phyloP scores from a whole-genome alignment of 2,797 vertebrate species.

The Lepilemur ruficaudatus region DNA sequence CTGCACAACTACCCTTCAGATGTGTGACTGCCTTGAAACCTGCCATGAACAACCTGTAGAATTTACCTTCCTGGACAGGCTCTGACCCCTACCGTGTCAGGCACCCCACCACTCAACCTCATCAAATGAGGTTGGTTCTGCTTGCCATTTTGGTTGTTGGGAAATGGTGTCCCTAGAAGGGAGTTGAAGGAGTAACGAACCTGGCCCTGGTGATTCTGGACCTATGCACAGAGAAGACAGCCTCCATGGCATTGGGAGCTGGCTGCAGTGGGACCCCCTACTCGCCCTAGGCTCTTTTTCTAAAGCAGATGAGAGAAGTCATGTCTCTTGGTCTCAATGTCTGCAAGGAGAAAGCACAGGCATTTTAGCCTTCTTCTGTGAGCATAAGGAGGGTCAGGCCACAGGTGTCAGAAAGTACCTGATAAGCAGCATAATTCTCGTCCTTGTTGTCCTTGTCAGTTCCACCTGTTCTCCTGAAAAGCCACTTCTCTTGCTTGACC shows the following conservation, averaged over 20 bases:
- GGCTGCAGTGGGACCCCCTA: not conserved
- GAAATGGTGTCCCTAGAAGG: not conserved
- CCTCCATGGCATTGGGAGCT: fast-evolving
- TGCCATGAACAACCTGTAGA: fast-evolving
- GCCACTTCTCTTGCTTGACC: not conserved
- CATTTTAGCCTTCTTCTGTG: not conserved
- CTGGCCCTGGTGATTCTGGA: not conserved
- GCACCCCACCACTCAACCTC: not conserved
- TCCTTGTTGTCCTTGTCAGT: not conserved
- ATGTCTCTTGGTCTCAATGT: not conserved
- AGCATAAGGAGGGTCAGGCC: not conserved
- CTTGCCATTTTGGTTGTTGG: not conserved
- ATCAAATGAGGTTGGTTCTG: not conserved
- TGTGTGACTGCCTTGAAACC: not conserved
- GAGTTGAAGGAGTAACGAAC: not conserved
- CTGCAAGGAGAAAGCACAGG: not conserved
- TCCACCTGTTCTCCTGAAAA: not conserved
- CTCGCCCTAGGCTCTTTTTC: not conserved
- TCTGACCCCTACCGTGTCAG: fast-evolving
- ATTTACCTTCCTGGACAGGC: not conserved
- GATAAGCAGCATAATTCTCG: not conserved
- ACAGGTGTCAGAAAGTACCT: no score
- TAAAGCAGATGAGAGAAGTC: not conserved
- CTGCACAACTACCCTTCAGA: not conserved
- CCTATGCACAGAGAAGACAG: not conserved